Conservation (phyloP, 35 echinoderm and acorn worm species). For the Acanthaster planci region DNA sequence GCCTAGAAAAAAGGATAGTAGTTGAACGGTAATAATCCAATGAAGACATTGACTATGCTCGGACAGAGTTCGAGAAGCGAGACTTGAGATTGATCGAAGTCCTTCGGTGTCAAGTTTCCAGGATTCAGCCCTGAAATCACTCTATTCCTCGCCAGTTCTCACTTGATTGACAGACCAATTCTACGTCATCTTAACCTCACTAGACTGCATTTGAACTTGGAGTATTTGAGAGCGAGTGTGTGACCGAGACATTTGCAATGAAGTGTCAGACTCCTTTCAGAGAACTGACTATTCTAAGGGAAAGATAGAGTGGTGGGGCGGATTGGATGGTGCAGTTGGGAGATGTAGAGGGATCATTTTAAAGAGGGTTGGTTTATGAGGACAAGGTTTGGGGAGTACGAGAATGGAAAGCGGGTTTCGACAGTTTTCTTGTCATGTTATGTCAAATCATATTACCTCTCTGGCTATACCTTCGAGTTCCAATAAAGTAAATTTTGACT, state of each 20-base stretch:
- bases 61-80: background rate
- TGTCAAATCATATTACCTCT: too few species aligned
- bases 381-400: too few species aligned
- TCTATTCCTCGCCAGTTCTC: background rate
- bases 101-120: conserved; percentile 22
- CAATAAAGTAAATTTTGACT: too few species aligned
- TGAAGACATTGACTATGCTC: conserved; percentile 1
- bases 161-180: background rate
- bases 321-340: too few species aligned
- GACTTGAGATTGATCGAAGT: background rate
- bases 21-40: background rate
- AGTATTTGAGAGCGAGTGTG: background rate
- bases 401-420: too few species aligned
- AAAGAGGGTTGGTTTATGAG: too few species aligned
- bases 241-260: background rate
- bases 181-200: conserved; percentile 19
- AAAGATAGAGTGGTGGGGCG: too few species aligned
- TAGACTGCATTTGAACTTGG: background rate
- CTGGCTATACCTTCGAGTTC: too few species aligned
- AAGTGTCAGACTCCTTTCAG: too few species aligned
- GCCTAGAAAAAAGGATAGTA: background rate
- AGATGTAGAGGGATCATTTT: too few species aligned
- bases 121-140: conserved; percentile 1
- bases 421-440: too few species aligned
- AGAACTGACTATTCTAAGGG: too few species aligned